A percentile compares a stretch with the other conserved stretches of the same genome.
phyloP scores from a whole-genome alignment of 1,140 invertebrate genomes.

The Diprion similis region DNA sequence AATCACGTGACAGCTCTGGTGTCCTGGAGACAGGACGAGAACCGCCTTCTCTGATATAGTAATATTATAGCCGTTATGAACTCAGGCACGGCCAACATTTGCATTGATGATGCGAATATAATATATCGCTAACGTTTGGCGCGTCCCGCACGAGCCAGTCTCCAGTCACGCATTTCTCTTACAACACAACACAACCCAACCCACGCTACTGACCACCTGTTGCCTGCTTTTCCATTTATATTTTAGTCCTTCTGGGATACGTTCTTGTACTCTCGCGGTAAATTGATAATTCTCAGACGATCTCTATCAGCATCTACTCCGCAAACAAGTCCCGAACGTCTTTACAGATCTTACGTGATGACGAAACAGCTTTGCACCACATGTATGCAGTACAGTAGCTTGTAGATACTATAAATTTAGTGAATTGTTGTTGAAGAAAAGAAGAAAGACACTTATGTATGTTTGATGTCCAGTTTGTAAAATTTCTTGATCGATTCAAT shows the following conservation, averaged over 20 bases:
- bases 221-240: slow-evolving; percentile 60
- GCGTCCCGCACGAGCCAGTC: slow-evolving; percentile 34
- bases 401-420: too few species aligned
- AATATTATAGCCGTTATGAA: slow-evolving; percentile 52
- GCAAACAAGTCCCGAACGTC: too few species aligned
- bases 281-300: slow-evolving; percentile 14
- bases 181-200: slow-evolving; percentile 46
- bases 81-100: slow-evolving; percentile 53
- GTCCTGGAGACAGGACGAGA: slow-evolving; percentile 27
- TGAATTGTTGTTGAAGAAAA: too few species aligned
- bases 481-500: too few species aligned
- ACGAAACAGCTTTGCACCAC: too few species aligned
- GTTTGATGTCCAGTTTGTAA: too few species aligned
- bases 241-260: slow-evolving; percentile 44
- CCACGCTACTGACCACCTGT: slow-evolving; percentile 57
- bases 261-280: neutral
- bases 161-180: slow-evolving; percentile 44
- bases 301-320: neutral
- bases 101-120: slow-evolving; percentile 58
- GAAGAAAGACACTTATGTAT: too few species aligned
- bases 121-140: slow-evolving; percentile 45
- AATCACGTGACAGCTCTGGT: slow-evolving; percentile 39
- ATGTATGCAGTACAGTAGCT: too few species aligned
- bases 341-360: too few species aligned
- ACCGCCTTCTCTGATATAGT: slow-evolving; percentile 27